Conservation (phyloP, 1,140 invertebrate species). For the Pseudomyrmex sp. region DNA sequence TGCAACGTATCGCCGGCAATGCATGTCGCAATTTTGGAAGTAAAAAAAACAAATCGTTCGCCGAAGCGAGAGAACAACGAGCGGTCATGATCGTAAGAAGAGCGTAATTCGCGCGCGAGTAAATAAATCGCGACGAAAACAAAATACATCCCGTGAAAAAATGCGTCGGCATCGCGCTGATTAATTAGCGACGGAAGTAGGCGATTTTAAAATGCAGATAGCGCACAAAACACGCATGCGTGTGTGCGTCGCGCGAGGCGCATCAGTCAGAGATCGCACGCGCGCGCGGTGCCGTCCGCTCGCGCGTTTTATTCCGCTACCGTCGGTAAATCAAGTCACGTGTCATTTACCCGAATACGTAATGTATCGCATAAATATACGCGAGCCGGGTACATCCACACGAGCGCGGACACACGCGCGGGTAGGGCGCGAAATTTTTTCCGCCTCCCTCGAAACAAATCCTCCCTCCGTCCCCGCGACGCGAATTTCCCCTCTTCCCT, state of each 20-base stretch:
- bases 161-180: conserved; percentile 50
- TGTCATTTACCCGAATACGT: conserved; percentile 84
- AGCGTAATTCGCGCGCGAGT: conserved; percentile 26
- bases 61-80: neutral
- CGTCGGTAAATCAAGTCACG: conserved; percentile 83
- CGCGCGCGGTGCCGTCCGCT: conserved; percentile 75
- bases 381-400: conserved; percentile 69
- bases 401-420: conserved; percentile 68
- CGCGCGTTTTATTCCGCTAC: conserved; percentile 79
- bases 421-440: conserved; percentile 72
- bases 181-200: conserved; percentile 72
- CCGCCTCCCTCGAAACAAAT: conserved; percentile 36
- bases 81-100: conserved; percentile 38
- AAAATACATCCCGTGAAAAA: conserved; percentile 43
- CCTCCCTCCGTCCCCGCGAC: conserved; percentile 21
- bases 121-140: conserved; percentile 66
- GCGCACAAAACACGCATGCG: conserved; percentile 47
- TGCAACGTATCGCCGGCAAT: neutral
- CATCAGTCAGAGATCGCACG: conserved; percentile 75
- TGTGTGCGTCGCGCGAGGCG: conserved; percentile 60
- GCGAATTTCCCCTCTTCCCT: conserved; percentile 23
- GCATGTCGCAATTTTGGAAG: neutral
- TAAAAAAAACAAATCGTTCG: conserved; percentile 4
- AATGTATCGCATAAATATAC: conserved; percentile 84
- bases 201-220: conserved; percentile 72